phyloP scores from a whole-genome alignment of 1,140 invertebrate genomes.

The Zaprionus inermis region DNA sequence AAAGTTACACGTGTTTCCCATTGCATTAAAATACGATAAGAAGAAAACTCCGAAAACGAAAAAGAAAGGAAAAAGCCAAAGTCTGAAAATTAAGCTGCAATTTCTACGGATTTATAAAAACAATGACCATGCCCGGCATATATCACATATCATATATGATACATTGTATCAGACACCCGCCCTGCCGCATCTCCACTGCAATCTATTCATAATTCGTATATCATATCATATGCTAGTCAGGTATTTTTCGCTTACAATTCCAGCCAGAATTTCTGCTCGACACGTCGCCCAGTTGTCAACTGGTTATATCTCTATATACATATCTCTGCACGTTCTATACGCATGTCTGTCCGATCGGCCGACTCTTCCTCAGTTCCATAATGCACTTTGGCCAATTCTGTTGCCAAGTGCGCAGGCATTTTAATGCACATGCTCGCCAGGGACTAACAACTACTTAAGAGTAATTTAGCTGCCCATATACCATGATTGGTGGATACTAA shows the following conservation, averaged over 20 bases:
- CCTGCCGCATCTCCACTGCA: neutral
- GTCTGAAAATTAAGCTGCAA: conserved; percentile 38
- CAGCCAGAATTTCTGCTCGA: conserved; percentile 53
- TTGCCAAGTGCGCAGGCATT: conserved; percentile 72
- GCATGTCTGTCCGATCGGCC: conserved; percentile 10
- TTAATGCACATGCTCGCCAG: conserved; percentile 45
- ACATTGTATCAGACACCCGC: neutral
- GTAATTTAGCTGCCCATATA: conserved; percentile 40
- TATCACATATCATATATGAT: neutral
- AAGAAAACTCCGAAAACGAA: conserved; percentile 31
- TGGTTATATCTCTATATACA: conserved; percentile 9
- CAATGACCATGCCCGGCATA: conserved; percentile 28
- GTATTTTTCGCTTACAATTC: conserved; percentile 17
- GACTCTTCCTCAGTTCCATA: conserved; percentile 25
- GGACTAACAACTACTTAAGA: conserved; percentile 37
- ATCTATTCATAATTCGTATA: conserved; percentile 72
- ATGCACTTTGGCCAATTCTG: conserved; percentile 55
- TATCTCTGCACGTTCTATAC: conserved; percentile 64
- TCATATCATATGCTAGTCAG: conserved; percentile 74
- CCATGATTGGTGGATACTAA: conserved; percentile 13
- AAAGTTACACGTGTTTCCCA: conserved; percentile 74
- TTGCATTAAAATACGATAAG: conserved; percentile 59
- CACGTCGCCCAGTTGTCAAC: conserved; percentile 61
- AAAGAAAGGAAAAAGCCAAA: conserved; percentile 28
- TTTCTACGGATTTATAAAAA: conserved; percentile 35